Percentiles rank a stretch among this genome's conserved stretches.
These are phyloP conservation scores for Daubentonia madagascariensis DNA, from an alignment of 2,113 vertebrate genomes.

Conservation along the genomic window DNA sequence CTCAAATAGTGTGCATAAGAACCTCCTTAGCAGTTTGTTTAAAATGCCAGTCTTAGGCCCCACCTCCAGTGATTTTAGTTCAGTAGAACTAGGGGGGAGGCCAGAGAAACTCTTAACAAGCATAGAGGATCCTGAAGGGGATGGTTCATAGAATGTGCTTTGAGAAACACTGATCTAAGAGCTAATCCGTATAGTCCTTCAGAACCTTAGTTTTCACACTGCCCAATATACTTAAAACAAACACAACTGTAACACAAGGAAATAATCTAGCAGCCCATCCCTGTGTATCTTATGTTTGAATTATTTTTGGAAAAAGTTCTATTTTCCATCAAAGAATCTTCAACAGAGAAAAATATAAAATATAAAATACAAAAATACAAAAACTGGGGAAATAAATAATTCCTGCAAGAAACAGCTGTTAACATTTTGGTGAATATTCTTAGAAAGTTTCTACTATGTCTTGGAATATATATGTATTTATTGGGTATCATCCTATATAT, in stretches of 20 bases:
- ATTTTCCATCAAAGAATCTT: neutral
- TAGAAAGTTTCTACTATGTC: neutral
- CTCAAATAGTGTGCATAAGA: neutral
- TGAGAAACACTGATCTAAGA: neutral
- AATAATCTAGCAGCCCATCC: neutral
- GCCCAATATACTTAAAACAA: neutral
- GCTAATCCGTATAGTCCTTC: neutral
- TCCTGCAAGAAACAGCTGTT: neutral
- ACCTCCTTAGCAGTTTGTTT: neutral
- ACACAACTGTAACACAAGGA: neutral
- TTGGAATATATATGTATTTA: neutral
- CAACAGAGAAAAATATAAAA: neutral
- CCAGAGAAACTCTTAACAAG: neutral
- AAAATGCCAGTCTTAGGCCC: neutral
- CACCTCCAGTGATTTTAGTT: neutral
- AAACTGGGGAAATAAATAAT: neutral
- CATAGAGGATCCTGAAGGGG: neutral
- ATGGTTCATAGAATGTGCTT: neutral
- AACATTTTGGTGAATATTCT: neutral
- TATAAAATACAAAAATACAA: no score
- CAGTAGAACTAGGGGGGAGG: neutral
- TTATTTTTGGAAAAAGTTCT: neutral
- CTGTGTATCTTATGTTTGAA: neutral
- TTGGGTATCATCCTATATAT: neutral
- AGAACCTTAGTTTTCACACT: neutral